Conservation (phyloP, 1,140 invertebrate species). For the Leguminivora glycinivorella region DNA sequence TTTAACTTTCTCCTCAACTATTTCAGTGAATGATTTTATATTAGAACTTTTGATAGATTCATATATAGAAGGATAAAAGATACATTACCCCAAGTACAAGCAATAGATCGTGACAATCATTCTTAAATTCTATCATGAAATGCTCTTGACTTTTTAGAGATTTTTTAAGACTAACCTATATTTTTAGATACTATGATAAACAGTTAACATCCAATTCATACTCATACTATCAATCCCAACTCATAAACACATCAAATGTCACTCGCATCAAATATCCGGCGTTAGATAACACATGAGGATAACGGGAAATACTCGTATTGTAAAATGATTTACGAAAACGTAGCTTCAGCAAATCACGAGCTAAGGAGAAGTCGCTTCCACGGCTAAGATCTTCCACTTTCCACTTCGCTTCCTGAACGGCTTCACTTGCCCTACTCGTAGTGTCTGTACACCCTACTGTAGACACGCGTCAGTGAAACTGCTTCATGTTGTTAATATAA, state of each 20-base stretch:
- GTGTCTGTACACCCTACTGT: conserved; percentile 16
- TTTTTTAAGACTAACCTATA: neutral
- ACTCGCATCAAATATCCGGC: conserved; percentile 3
- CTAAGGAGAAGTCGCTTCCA: conserved; percentile 45
- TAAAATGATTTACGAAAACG: conserved; percentile 25
- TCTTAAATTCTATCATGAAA: conserved; percentile 17
- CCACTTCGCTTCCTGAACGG: conserved; percentile 58
- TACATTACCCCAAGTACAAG: neutral
- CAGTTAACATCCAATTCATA: conserved; percentile 11
- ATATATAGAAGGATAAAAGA: conserved; percentile 18
- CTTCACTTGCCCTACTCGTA: conserved; percentile 53
- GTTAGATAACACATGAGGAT: conserved; percentile 3
- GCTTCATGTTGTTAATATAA: conserved; percentile 18
- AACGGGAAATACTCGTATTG: conserved; percentile 20
- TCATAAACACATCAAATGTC: conserved; percentile 28
- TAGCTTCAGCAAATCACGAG: conserved; percentile 31
- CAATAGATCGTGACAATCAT: neutral
- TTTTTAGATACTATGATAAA: conserved; percentile 10
- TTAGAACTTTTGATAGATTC: conserved; percentile 23
- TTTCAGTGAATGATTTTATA: conserved; percentile 25
- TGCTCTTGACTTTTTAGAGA: neutral
- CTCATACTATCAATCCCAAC: conserved; percentile 11
- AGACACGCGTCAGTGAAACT: conserved; percentile 29
- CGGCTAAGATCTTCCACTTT: conserved; percentile 51
- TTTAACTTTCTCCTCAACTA: conserved; percentile 24